Evolutionary conservation across 2,113 vertebrate species (phyloP).

Genomic region (Hylia prasina): DNA sequence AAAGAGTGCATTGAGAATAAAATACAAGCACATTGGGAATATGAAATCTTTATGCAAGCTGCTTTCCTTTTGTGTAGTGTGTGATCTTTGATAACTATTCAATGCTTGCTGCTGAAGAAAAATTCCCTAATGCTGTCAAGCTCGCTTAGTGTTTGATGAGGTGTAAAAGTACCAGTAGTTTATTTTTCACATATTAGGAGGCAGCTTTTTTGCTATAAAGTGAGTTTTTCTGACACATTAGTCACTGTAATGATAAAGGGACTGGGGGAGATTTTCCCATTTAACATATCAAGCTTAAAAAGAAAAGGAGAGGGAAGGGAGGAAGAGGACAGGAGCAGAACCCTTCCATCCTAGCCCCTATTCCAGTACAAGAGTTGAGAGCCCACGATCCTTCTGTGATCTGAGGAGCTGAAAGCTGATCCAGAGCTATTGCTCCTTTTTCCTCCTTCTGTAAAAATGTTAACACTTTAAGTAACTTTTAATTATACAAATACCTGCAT

Average conservation of each 20-base stretch:
- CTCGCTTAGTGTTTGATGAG: background rate
- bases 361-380: background rate
- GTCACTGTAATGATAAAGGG: background rate
- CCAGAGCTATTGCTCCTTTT: background rate
- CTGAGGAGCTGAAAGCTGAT: background rate
- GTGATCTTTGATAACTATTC: background rate
- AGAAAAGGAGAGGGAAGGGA: background rate
- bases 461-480: background rate
- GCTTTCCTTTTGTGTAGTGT: background rate
- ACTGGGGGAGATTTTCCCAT: background rate
- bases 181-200: background rate
- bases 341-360: background rate
- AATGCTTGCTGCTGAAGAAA: background rate
- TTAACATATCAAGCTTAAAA: background rate
- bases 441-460: background rate
- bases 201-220: background rate
- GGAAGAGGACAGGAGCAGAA: background rate
- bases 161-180: background rate
- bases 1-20: background rate
- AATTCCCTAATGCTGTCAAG: background rate
- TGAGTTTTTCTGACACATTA: background rate
- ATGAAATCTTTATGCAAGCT: background rate
- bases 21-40: background rate
- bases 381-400: background rate
- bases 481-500: background rate